Evolutionary conservation across 1,140 invertebrate genomes (phyloP).

Genomic region (Drosophila takahashii): DNA sequence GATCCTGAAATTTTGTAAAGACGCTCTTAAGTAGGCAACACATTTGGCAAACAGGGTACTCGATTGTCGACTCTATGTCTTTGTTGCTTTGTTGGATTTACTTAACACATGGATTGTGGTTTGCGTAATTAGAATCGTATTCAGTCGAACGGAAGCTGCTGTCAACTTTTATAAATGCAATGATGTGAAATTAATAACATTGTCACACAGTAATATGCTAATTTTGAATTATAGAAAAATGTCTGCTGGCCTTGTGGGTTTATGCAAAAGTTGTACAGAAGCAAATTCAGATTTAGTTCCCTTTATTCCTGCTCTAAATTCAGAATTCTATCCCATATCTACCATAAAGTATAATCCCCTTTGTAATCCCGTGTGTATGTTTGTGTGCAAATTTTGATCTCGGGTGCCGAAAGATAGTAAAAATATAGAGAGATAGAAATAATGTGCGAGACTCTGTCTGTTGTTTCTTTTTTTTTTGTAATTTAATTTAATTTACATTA

Average conservation of each 20-base stretch:
- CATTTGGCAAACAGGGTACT: neutral
- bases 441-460: slow-evolving; percentile 38
- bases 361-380: neutral
- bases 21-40: neutral
- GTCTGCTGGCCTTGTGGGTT: no score
- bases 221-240: neutral
- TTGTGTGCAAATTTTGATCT: slow-evolving; percentile 4
- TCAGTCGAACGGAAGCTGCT: slow-evolving; percentile 7
- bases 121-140: slow-evolving; percentile 8
- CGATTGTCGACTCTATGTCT: neutral
- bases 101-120: neutral
- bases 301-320: neutral
- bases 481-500: slow-evolving; percentile 82
- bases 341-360: neutral
- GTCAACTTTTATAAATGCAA: neutral
- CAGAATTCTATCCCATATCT: neutral
- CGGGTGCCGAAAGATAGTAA: neutral
- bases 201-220: slow-evolving; percentile 1
- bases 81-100: no score
- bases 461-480: slow-evolving; percentile 65
- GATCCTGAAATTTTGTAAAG: neutral
- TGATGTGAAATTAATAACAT: slow-evolving; percentile 1
- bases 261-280: no score
- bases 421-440: slow-evolving; percentile 15
- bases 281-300: no score